A percentile compares a stretch with the other conserved stretches of the same genome.
These are phyloP conservation scores for Pristiophorus japonicus DNA, from an alignment of 2,113 vertebrate species.

Conservation along the genomic window DNA sequence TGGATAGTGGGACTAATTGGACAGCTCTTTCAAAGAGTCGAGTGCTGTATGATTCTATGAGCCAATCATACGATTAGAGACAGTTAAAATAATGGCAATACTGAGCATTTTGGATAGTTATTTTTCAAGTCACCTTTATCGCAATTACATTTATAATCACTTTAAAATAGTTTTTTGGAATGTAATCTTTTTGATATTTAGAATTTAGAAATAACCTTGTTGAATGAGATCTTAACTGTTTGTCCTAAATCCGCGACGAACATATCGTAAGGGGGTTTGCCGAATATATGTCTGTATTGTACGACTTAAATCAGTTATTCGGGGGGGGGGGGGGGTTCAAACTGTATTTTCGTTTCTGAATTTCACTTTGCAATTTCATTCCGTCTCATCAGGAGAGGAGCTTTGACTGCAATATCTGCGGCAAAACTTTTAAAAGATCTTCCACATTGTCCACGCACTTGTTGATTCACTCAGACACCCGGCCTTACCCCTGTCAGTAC, in stretches of 20 bases:
- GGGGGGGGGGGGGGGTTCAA: too few relatives aligned
- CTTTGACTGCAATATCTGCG: constrained; percentile 97
- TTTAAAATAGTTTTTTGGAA: background rate
- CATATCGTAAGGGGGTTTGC: background rate
- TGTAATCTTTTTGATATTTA: background rate
- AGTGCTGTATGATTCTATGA: background rate
- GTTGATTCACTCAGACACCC: constrained; percentile 93
- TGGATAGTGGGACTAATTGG: background rate
- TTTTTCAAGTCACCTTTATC: background rate
- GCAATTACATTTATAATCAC: background rate
- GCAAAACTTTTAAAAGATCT: constrained; percentile 94
- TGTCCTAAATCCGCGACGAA: background rate
- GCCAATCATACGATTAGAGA: background rate
- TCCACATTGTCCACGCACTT: constrained; percentile 93
- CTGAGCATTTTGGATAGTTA: background rate
- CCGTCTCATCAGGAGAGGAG: constrained; percentile 75
- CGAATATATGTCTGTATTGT: background rate
- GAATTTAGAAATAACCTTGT: background rate
- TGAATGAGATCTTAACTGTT: background rate
- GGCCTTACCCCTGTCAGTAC: constrained; percentile 94
- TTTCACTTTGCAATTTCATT: background rate
- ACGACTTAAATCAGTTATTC: background rate
- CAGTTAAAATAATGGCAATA: background rate
- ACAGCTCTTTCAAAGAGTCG: background rate
- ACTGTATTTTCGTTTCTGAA: background rate